Evolutionary conservation across 2,113 vertebrate genomes (phyloP).

Genomic region (Myotis brandtii): DNA sequence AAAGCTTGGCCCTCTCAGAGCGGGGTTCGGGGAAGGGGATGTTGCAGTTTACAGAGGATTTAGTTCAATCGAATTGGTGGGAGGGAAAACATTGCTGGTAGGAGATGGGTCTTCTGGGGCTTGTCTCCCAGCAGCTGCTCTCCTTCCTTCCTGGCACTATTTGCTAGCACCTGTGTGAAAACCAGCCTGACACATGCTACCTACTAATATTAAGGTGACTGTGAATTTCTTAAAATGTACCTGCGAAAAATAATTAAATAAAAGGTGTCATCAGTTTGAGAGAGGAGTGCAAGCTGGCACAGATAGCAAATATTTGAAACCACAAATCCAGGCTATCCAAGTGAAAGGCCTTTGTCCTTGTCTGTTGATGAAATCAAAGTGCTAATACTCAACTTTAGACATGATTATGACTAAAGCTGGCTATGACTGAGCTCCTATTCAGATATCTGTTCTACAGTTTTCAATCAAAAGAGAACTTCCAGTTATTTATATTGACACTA

Average conservation of each 20-base stretch:
- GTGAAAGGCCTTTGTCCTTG: background rate
- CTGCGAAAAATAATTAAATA: background rate
- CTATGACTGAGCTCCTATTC: background rate
- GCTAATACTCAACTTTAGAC: constrained; percentile 1
- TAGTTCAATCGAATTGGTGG: background rate
- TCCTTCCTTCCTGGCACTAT: background rate
- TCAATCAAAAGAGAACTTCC: background rate
- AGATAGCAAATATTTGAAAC: background rate
- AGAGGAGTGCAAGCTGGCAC: background rate
- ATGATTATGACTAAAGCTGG: background rate
- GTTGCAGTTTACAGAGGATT: background rate
- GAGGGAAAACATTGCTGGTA: background rate
- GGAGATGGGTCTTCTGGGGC: background rate
- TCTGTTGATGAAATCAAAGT: background rate
- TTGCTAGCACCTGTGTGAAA: background rate
- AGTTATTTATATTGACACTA: background rate
- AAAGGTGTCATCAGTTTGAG: background rate
- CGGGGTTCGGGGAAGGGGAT: accelerated
- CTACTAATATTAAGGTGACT: background rate
- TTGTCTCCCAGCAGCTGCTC: background rate
- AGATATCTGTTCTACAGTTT: background rate
- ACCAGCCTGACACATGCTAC: background rate
- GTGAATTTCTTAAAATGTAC: background rate
- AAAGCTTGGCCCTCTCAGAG: background rate
- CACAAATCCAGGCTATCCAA: background rate